phyloP scores from a whole-genome alignment of 2,888 invertebrate species.

The Thalpophila matura region DNA sequence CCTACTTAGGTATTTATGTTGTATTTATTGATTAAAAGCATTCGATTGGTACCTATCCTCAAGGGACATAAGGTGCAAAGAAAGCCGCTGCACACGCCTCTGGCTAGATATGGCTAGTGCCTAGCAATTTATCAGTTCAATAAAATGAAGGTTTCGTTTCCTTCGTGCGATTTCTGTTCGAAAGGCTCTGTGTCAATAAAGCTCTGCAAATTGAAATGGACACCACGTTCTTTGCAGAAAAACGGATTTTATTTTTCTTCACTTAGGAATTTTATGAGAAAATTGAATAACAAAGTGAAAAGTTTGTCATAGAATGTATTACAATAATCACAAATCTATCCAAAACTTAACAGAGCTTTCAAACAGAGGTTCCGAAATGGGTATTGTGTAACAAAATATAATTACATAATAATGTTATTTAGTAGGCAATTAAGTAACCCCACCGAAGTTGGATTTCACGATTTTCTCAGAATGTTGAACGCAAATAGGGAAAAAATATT shows the following conservation, averaged over 20 bases:
- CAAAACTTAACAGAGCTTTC: background rate
- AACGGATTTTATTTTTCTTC: constrained; percentile 20
- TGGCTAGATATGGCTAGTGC: constrained; percentile 8
- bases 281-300: background rate
- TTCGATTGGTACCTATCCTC: constrained; percentile 8
- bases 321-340: background rate
- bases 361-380: background rate
- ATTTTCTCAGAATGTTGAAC: background rate
- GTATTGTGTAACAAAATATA: background rate
- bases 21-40: constrained; percentile 17
- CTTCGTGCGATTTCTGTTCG: constrained; percentile 34
- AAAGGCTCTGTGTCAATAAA: constrained; percentile 41
- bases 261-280: constrained; percentile 33
- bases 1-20: background rate
- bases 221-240: constrained; percentile 31
- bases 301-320: background rate
- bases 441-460: background rate
- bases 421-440: background rate
- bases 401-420: background rate
- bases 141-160: constrained; percentile 35
- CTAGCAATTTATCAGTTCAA: constrained; percentile 25
- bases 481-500: constrained; percentile 1
- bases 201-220: constrained; percentile 44
- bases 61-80: constrained; percentile 24
- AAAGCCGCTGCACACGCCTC: constrained; percentile 30